Evolutionary conservation across 2,113 vertebrate species (phyloP), one percentile per base, ranked within the genome.

Genomic region (Dascyllus trimaculatus): DNA sequence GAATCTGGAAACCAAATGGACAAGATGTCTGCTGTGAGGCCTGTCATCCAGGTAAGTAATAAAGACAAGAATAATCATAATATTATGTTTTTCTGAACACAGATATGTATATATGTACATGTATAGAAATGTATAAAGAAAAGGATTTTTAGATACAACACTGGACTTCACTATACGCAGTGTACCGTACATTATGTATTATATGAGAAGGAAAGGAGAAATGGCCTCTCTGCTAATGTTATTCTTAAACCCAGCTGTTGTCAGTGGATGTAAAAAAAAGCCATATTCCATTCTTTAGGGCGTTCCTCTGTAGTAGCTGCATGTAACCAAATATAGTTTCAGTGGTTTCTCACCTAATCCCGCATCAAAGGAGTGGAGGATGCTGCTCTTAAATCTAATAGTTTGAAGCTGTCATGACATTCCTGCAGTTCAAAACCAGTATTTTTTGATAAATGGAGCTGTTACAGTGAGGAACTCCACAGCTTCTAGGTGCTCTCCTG

Each of bases 291-390:
- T 3, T 11, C 35, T 35, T 60, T 57, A 11, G 43, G 48, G 14
- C 56, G 54, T 86, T 88, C 40, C 68, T 68, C 18, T 13, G 11
- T 51, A 11, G 90, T 68, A 60, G 75, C 40, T 79, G 11, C 35
- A 49, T 4, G 35, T 25, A 61, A 85, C 85, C 85, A 65, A 67
- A 45, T 56, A 35, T 69, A 83, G 87, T 93, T 91, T 92, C 89
- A 54, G 88, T 91, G 89, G 87, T 85, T 93, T 87, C 78, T 64
- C 62, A 87, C 26, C 64, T 92, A 91, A 84, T 92, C 70, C 85
- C 86, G 85, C 91, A 86, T 85, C 63, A 85, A 63, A 56, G 0
- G 11, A 17, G 0, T 25, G 52, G 56, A 62, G 63, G 52, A 26
- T 49, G 18, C 3, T n/a, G 18, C 18, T 48, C 66, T 71, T 38